phyloP scores from a whole-genome alignment of 2,113 vertebrate genomes.

The Melanostigma gelatinosum region DNA sequence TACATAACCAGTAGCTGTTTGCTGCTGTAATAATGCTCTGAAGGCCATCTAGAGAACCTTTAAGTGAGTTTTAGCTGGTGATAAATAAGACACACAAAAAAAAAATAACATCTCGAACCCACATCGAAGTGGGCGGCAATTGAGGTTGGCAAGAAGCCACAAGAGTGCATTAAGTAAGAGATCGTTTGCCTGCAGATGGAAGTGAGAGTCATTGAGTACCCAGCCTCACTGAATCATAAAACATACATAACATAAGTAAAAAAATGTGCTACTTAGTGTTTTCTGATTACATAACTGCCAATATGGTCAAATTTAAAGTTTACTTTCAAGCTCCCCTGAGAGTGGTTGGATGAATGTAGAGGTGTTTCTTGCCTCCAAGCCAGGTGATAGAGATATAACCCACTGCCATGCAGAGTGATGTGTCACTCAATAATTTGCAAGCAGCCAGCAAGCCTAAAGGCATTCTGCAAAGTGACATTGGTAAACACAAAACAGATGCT shows the following conservation, averaged over 20 bases:
- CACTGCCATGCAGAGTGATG: conserved; percentile 31
- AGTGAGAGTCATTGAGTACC: conserved; percentile 8
- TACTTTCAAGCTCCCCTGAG: neutral
- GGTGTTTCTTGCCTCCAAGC: conserved; percentile 5
- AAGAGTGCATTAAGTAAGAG: conserved; percentile 33
- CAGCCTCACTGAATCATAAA: conserved; percentile 10
- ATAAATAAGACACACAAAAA: conserved; percentile 24
- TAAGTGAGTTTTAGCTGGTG: neutral
- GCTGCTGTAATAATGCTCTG: neutral
- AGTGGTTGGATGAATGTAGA: conserved; percentile 11
- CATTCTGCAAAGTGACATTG: conserved; percentile 61
- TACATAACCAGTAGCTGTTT: neutral
- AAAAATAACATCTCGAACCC: conserved; percentile 13
- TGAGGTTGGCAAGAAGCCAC: conserved; percentile 27
- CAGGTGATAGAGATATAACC: conserved; percentile 29
- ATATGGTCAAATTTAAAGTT: conserved; percentile 2
- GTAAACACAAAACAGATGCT: conserved; percentile 65
- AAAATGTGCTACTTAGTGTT: neutral
- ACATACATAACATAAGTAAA: neutral
- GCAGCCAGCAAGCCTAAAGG: conserved; percentile 53
- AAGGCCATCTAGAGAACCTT: neutral
- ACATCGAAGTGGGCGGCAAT: conserved; percentile 27
- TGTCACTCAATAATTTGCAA: conserved; percentile 46
- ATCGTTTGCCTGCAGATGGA: conserved; percentile 17
- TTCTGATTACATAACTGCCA: neutral